A percentile compares a stretch with the other conserved stretches of the same genome.
Conservation (phyloP, 2,888 invertebrate species). For the Drosophila gaucha region DNA sequence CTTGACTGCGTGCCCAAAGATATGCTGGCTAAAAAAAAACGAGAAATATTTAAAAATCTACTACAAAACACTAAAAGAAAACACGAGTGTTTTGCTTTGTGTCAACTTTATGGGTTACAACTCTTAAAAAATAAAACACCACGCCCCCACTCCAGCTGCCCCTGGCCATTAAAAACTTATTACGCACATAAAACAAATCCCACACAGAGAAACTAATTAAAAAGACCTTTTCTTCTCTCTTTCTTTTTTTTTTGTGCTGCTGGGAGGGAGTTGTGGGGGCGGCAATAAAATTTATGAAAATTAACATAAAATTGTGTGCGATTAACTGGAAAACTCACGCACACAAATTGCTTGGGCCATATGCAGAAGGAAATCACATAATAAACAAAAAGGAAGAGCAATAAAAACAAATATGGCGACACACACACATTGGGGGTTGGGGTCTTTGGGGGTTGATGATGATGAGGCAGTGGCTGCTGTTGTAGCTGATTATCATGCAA, state of each 20-base stretch:
- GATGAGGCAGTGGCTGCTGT: conserved; percentile 25
- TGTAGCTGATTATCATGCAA: conserved; percentile 69
- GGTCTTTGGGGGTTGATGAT: conserved; percentile 17
- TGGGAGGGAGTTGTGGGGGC: conserved; percentile 25
- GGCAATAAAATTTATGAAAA: conserved; percentile 82
- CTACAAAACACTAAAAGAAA: conserved; percentile 32
- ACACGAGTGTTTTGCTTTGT: conserved; percentile 62
- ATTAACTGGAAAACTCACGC: conserved; percentile 75
- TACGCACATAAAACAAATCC: conserved; percentile 70
- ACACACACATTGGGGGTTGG: conserved; percentile 35
- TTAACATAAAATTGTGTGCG: conserved; percentile 82
- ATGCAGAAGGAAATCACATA: conserved; percentile 73
- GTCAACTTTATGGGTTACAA: conserved; percentile 74
- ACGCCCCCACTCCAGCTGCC: conserved; percentile 8
- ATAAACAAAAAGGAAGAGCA: conserved; percentile 78
- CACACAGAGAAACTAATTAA: conserved; percentile 78
- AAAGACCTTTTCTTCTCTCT: conserved; percentile 60
- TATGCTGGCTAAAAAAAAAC: conserved; percentile 28
- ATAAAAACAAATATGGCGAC: conserved; percentile 80
- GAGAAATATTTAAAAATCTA: conserved; percentile 17
- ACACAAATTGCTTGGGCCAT: conserved; percentile 58
- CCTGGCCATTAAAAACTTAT: conserved; percentile 55
- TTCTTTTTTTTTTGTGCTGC: background rate
- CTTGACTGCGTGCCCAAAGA: conserved; percentile 63
- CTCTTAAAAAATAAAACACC: conserved; percentile 61